A percentile compares a stretch with the other conserved stretches of the same genome.
phyloP scores from a whole-genome alignment of 30 jellyfish, hydroid and myxozoan genomes.

The Aurelia sp. region DNA sequence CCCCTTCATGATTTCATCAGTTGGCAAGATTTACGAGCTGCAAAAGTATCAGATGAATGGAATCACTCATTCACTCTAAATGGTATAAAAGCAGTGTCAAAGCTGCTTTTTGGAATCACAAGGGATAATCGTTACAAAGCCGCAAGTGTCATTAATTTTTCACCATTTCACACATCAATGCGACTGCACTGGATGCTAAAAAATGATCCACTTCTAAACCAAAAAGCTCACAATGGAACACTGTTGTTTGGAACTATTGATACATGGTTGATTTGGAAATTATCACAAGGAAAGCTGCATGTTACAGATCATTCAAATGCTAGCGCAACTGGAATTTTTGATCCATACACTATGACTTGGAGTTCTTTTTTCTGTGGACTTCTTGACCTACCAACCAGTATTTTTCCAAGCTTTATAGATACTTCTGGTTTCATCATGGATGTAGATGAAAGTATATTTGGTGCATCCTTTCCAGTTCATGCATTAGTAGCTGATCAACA shows the following conservation, averaged over 20 bases:
- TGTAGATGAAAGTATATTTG: slow-evolving; percentile 81
- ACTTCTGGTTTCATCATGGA: slow-evolving; percentile 75
- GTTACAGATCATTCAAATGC: slow-evolving; percentile 77
- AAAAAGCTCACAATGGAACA: slow-evolving; percentile 69
- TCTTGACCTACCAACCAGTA: slow-evolving; percentile 44
- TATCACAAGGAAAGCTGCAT: slow-evolving; percentile 69
- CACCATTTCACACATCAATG: slow-evolving; percentile 66
- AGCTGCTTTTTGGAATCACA: slow-evolving; percentile 28
- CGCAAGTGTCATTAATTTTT: slow-evolving; percentile 56
- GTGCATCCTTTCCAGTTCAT: slow-evolving; percentile 83
- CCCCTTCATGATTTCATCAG: slow-evolving; percentile 84
- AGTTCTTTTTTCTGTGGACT: slow-evolving; percentile 47
- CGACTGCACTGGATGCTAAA: slow-evolving; percentile 74
- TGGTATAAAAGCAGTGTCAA: slow-evolving; percentile 21
- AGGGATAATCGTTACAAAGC: slow-evolving; percentile 59
- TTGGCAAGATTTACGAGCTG: slow-evolving; percentile 94
- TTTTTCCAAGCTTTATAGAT: slow-evolving; percentile 58
- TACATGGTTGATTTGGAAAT: slow-evolving; percentile 91
- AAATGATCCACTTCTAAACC: slow-evolving; percentile 54
- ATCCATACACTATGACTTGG: slow-evolving; percentile 61
- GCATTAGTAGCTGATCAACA: slow-evolving; percentile 89
- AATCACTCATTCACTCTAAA: slow-evolving; percentile 50
- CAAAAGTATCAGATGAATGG: slow-evolving; percentile 59
- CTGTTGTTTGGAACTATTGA: slow-evolving; percentile 89
- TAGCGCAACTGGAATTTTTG: slow-evolving; percentile 72